Base-by-base conservation (phyloP, 2,113 vertebrate genomes). In the Corythaixoides concolor region DNA sequence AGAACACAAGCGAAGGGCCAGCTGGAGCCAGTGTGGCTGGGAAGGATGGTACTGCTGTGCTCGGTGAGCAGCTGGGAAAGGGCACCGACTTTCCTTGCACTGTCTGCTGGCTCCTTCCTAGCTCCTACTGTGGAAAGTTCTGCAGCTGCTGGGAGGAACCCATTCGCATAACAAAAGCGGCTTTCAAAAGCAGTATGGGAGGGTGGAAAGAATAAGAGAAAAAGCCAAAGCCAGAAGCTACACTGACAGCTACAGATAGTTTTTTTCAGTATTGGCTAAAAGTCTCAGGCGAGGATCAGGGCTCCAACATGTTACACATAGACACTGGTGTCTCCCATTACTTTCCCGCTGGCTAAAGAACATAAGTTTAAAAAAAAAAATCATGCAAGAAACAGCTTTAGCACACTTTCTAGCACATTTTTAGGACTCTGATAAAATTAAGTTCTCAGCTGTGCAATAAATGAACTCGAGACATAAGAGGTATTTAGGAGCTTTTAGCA, bases 131-230 rank as follows among this genome's bases (percentile, higher is more conserved):
- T 32, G 87, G 85, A 93, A 95, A 96, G 93, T 93, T 88, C 89
- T 88, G 91, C 93, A 96, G 95, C 95, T 97, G 96, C 91, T 69
- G 78, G 95, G 74, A 97, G 87, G 94, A 96, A 94, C 41, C 84
- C 23, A 97, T 96, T 91, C 58, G 22, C 95, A 96, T 96, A 97
- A 97, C 94, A 96, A 97, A 97, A 95, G 90, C 2, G 0, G 90
- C 93, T 93, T 95, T 95, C 93, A 94, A 87, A 95, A 84, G 88
- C 83, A n/a, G 69, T 84, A 78, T 0, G 12, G 43, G 79, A 88
- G 79, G 49, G 43, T 85, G 83, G 86, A 77, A 94, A 89, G 92
- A 84, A 72, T 32, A 94, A 47, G 78, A 88, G 67, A 67, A 75
- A 95, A 92, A 35, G 12, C 43, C 72, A 68, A 56, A 86, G 83